phyloP scores from a whole-genome alignment of 2,113 vertebrate species.

The Panthera uncia region DNA sequence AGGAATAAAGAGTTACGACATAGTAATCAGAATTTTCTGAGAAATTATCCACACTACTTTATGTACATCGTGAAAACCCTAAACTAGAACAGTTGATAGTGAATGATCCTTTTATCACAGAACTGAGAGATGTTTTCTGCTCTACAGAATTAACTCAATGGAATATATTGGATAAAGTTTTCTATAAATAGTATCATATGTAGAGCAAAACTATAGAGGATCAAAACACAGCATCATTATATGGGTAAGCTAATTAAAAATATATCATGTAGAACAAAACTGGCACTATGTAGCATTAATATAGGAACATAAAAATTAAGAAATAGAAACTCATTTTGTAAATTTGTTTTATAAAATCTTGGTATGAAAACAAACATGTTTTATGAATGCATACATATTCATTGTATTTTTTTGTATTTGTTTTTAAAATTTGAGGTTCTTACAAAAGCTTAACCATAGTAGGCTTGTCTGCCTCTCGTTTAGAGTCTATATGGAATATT shows the following conservation, averaged over 20 bases:
- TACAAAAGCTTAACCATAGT: not conserved
- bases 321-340: not conserved
- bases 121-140: not conserved
- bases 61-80: not conserved
- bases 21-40: not conserved
- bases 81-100: not conserved
- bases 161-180: not conserved
- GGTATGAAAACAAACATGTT: not conserved
- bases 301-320: not conserved
- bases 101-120: not conserved
- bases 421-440: not conserved
- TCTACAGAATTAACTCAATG: not conserved
- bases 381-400: not conserved
- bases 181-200: not conserved
- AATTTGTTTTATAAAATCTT: constrained; percentile 14
- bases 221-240: not conserved
- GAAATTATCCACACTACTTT: not conserved
- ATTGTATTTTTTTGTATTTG: not conserved
- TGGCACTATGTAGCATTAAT: not conserved
- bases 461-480: not conserved
- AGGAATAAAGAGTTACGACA: not conserved
- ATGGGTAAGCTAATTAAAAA: not conserved
- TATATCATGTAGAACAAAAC: not conserved
- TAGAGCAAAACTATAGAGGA: not conserved
- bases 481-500: not conserved